Conservation (phyloP, 2,888 invertebrate species). For the Andrena bicolor region DNA sequence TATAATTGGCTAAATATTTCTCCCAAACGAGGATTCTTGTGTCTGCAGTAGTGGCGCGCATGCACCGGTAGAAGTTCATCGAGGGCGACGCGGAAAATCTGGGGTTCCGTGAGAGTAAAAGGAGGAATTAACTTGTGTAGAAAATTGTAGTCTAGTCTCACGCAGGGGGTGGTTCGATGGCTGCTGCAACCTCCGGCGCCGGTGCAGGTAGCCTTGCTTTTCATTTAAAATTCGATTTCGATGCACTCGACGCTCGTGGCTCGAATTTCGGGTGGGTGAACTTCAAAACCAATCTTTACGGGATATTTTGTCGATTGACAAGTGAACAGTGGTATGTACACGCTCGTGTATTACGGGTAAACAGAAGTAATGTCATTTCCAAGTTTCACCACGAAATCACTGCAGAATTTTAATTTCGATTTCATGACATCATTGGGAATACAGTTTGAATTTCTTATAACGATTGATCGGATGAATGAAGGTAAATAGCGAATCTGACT, state of each 20-base stretch:
- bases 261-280: not conserved
- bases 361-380: not conserved
- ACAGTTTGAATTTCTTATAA: not conserved
- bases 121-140: not conserved
- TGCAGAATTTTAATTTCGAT: not conserved
- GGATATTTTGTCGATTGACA: not conserved
- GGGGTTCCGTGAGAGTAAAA: not conserved
- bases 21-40: conserved; percentile 5
- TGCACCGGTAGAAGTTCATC: conserved; percentile 4
- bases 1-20: conserved; percentile 30
- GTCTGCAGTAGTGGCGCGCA: conserved; percentile 13
- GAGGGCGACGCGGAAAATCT: not conserved
- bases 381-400: not conserved
- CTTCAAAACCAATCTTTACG: not conserved
- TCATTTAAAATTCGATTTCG: not conserved
- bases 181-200: conserved; percentile 29
- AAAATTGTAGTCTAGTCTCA: conserved; percentile 24
- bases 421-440: no score
- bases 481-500: not conserved
- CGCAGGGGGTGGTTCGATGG: conserved; percentile 40
- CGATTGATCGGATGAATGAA: not conserved
- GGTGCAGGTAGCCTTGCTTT: conserved; percentile 5
- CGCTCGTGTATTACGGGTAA: not conserved
- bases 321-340: not conserved
- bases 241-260: not conserved